Conservation (phyloP, 2,113 vertebrate species). For the Oreochromis spilurus region DNA sequence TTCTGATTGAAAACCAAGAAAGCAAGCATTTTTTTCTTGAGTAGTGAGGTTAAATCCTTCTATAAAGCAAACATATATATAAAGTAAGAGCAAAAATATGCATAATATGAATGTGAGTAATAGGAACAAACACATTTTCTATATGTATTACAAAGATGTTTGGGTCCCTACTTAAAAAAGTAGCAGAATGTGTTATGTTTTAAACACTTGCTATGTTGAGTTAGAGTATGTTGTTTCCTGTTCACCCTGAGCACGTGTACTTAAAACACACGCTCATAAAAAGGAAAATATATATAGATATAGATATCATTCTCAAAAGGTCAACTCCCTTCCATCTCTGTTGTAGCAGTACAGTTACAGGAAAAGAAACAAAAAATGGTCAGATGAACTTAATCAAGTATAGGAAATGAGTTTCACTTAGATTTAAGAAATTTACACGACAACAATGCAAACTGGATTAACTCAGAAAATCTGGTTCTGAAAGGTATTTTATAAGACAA, state of each 20-base stretch:
- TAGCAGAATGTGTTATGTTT: neutral
- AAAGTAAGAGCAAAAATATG: neutral
- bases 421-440: neutral
- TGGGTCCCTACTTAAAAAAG: neutral
- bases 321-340: no score
- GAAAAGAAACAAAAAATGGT: neutral
- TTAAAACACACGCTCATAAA: no score
- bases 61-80: neutral
- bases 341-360: neutral
- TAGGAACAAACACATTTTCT: neutral
- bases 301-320: no score
- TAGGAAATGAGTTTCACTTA: neutral
- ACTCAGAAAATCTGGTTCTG: neutral
- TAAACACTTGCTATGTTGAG: neutral
- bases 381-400: neutral
- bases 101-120: neutral
- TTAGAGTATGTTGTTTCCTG: neutral
- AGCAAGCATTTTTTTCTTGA: neutral
- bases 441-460: neutral
- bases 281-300: no score
- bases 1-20: neutral
- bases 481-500: neutral
- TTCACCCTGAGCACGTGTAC: neutral
- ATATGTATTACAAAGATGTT: neutral
- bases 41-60: neutral